Conservation (phyloP, 2,113 vertebrate species). For the Cromileptes altivelis region DNA sequence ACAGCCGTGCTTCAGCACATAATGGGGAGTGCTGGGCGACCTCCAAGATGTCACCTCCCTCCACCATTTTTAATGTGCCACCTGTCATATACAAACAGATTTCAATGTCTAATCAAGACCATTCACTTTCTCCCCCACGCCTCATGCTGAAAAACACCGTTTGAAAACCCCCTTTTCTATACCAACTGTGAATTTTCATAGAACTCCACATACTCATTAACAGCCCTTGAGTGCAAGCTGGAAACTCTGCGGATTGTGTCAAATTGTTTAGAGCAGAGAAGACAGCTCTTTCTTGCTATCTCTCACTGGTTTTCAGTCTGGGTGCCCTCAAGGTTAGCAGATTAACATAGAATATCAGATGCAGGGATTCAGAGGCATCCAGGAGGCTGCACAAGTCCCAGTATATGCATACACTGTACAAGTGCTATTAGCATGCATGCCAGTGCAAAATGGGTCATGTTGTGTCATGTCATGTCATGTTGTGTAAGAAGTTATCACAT, state of each 20-base stretch:
- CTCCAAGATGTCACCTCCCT: constrained; percentile 80
- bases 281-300: constrained; percentile 46
- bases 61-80: constrained; percentile 71
- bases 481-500: constrained; percentile 37
- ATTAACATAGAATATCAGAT: constrained; percentile 75
- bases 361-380: constrained; percentile 59
- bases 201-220: constrained; percentile 59
- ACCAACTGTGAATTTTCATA: constrained; percentile 53
- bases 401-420: constrained; percentile 55
- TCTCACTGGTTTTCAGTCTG: constrained; percentile 33
- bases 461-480: constrained; percentile 46
- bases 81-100: constrained; percentile 77
- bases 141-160: constrained; percentile 19
- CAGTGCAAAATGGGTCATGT: constrained; percentile 46
- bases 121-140: constrained; percentile 61
- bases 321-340: constrained; percentile 60
- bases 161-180: constrained; percentile 44
- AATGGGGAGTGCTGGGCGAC: constrained; percentile 67
- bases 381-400: constrained; percentile 46
- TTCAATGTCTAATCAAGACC: constrained; percentile 78
- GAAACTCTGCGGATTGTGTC: constrained; percentile 54
- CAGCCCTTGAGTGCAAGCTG: constrained; percentile 57
- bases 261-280: constrained; percentile 54
- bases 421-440: constrained; percentile 51
- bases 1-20: constrained; percentile 28